A percentile compares a stretch with the other conserved stretches of the same genome.
These are phyloP conservation scores for Nymphalis c-album DNA, from an alignment of 2,888 invertebrate species.

Conservation along the genomic window DNA sequence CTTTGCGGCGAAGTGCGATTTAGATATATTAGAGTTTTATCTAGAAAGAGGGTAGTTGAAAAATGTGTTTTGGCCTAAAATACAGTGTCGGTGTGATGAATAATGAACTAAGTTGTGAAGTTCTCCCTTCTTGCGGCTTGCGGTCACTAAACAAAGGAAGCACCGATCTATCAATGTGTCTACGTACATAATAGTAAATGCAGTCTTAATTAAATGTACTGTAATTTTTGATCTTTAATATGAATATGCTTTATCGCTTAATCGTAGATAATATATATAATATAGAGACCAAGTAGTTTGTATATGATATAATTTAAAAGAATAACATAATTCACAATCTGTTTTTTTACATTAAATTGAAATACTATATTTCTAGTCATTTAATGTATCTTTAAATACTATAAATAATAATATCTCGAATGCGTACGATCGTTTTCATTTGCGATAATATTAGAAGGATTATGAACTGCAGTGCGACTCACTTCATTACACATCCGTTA, in stretches of 20 bases:
- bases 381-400: neutral
- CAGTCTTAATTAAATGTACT: neutral
- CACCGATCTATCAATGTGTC: slow-evolving; percentile 34
- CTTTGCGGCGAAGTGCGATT: neutral
- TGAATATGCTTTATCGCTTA: neutral
- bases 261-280: neutral
- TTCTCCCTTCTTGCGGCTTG: slow-evolving; percentile 41
- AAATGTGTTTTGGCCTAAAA: slow-evolving; percentile 31
- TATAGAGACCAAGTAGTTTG: too few relatives aligned
- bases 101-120: slow-evolving; percentile 63
- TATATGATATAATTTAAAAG: too few relatives aligned
- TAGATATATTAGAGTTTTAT: neutral
- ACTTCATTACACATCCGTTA: too few relatives aligned
- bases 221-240: neutral
- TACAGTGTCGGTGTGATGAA: slow-evolving; percentile 58
- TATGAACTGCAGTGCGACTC: neutral
- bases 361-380: too few relatives aligned
- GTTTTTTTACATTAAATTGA: too few relatives aligned
- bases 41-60: slow-evolving; percentile 20
- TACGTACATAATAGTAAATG: slow-evolving; percentile 23
- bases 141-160: slow-evolving; percentile 49
- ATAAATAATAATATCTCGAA: neutral
- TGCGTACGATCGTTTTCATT: neutral
- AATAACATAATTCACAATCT: too few relatives aligned
- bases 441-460: neutral